Base-by-base conservation (phyloP, 2,113 vertebrate genomes). In the western clawed frog (Xenopus tropicalis) region DNA sequence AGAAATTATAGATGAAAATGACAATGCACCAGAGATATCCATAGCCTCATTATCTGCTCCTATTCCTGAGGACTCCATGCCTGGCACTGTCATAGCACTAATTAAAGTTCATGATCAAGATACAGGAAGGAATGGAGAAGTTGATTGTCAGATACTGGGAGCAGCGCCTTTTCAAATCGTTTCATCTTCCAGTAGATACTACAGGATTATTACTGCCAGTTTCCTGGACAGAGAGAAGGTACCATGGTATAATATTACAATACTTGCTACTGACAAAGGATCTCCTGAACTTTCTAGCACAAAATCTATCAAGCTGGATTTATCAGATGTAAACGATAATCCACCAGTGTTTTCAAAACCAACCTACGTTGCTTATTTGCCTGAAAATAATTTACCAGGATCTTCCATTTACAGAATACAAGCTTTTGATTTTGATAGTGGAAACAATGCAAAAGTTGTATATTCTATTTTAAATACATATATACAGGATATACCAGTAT, bases 51-150 rank as follows among this genome's bases (percentile, higher is more conserved):
- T 89, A 29, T 67, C 66, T 52, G 14, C 46, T 29, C 2, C 22
- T 37, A 48, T 67, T 80, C 77, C 21, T 80, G 89, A 89, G 77
- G 80, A 88, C 67, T 87, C 85, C 11, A 73, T 79, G 10, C 11
- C 67, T 11, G 87, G 83, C 23, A 89, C 86, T 1, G 83, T 88
- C 4, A 44, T 89, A 14, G 84, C 88, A 1, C 83, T 92, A 71
- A 82, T 92, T 66, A 85, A 89, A 1, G 78, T 91, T 8, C 82
- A 89, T 37, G 89, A 92, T 77, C 66, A 79, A 77, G 88, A 91
- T 68, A 86, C 86, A 9, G 78, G 69, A 48, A 10, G 11, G 25
- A 48, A 48, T 48, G 44, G 44, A 2, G 11, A 48, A 48, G 11
- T 48, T 48, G 44, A 48, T 16, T 44, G 43, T 44, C 7, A 44